Percentiles rank a stretch among this genome's conserved stretches.
Conservation (phyloP, 2,797 vertebrate genomes). For the Odontamblyopus lacepedii region DNA sequence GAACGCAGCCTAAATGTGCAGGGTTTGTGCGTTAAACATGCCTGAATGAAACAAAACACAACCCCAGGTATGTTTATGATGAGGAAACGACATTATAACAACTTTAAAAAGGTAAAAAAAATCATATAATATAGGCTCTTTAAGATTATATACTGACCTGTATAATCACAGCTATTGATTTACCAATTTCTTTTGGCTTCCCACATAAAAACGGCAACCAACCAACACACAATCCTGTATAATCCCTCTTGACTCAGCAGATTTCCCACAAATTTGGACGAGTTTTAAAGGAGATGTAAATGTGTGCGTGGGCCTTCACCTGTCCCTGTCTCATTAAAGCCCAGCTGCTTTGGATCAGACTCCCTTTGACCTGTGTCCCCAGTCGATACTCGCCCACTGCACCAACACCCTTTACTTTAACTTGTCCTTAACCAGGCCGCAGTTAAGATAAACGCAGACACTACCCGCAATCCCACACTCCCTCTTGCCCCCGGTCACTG, state of each 20-base stretch:
- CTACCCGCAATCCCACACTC: slow-evolving; percentile 56
- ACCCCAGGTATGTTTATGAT: too few species aligned
- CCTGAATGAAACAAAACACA: too few species aligned
- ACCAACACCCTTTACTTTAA: slow-evolving; percentile 60
- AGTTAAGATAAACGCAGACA: slow-evolving; percentile 41
- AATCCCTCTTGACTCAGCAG: not conserved
- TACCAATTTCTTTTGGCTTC: not conserved
- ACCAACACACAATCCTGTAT: not conserved
- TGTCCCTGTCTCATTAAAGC: slow-evolving; percentile 54
- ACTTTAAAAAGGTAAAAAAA: too few species aligned
- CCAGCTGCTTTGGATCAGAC: slow-evolving; percentile 61
- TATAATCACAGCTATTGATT: too few species aligned
- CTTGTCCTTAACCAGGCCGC: slow-evolving; percentile 52
- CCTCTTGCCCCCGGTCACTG: slow-evolving; percentile 43
- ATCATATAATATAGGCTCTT: too few species aligned
- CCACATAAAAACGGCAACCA: not conserved
- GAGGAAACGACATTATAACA: too few species aligned
- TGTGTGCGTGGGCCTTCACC: slow-evolving; percentile 26
- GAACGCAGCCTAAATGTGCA: too few species aligned
- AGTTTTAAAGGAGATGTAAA: slow-evolving; percentile 36
- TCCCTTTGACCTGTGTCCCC: slow-evolving; percentile 61
- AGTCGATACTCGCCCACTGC: slow-evolving; percentile 53
- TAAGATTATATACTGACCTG: too few species aligned
- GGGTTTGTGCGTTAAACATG: too few species aligned
- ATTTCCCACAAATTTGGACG: slow-evolving; percentile 1